Conservation (phyloP, 37 sponge, comb jelly and placozoan genomes). For the Chondrilla cf. caribensis region DNA sequence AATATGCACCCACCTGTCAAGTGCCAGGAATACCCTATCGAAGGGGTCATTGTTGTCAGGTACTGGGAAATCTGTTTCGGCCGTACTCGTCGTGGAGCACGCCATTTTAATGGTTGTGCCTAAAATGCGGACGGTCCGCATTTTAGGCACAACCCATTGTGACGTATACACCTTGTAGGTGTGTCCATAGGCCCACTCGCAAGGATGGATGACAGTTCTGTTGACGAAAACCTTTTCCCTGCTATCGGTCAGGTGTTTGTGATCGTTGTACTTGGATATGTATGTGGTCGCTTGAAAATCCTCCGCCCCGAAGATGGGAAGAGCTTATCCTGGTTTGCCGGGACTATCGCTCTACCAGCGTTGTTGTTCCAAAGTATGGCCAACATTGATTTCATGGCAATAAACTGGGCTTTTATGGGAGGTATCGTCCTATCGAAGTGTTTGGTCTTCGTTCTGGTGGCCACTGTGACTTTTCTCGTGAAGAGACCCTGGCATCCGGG, state of each 20-base stretch:
- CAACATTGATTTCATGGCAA: constrained; percentile 34
- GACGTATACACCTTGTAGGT: too few species aligned
- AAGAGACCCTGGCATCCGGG: constrained; percentile 42
- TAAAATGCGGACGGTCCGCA: too few species aligned
- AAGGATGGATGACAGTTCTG: too few species aligned
- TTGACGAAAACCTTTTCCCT: constrained; percentile 36
- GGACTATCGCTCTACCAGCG: constrained; percentile 61
- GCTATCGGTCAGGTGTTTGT: constrained; percentile 68
- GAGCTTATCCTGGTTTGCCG: constrained; percentile 43
- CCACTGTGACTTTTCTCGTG: constrained; percentile 24
- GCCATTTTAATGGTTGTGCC: too few species aligned
- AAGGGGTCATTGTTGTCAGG: too few species aligned
- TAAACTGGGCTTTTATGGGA: constrained; percentile 63
- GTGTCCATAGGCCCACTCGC: too few species aligned
- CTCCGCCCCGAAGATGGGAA: constrained; percentile 42
- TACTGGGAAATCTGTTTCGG: too few species aligned
- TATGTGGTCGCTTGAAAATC: constrained; percentile 60
- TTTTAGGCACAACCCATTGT: too few species aligned
- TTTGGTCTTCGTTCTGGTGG: constrained; percentile 43
- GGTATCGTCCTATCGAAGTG: constrained; percentile 59
- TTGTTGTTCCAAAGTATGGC: constrained; percentile 59
- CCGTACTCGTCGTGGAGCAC: too few species aligned
- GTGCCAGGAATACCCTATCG: too few species aligned
- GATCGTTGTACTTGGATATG: constrained; percentile 58
- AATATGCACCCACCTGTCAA: too few species aligned